Evolutionary conservation across 2,888 invertebrate species (phyloP), one percentile per base, ranked within the genome.

Genomic region (Carpatolechia fugitivella): DNA sequence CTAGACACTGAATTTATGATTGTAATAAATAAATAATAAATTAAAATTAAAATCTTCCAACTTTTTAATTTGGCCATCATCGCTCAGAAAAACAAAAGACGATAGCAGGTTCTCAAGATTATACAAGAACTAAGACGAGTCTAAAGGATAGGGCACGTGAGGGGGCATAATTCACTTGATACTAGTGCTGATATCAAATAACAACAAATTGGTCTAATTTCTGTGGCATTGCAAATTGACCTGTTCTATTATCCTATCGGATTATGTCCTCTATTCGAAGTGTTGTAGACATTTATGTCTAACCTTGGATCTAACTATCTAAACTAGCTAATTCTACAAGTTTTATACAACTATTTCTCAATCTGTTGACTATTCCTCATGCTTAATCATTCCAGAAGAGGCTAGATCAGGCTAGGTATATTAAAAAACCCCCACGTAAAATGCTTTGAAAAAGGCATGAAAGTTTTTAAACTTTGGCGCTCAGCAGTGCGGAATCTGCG

Each of bases 1-100:
- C 73, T 59, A 5, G 41, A 14, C 4, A 63, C 66, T 16, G 48
- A 50, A 8, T 38, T 49, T 4, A 49, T 24, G 24, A 6, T 49
- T 4, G 48, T 24, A 6, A 6, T 36, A 2, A 55, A n/a, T n/a
- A 33, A 16, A 24, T 1, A 33, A 48, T 4, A 31, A 10, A 48
- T 14, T 8, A 48, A 10, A 33, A 48, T 16, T 10, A 33, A 11
- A 14, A 48, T 16, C 13, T 33, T 18, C 31, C 48, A 31, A 16
- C 16, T 1, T 5, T 10, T 33, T 30, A 48, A 30, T 14, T 30
- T 30, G 10, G 13, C 13, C 3, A 30, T 20, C n/a, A 46, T 4
- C 29, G 46, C 11, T 11, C 1, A 11, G 11, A 11, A 24, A 1
- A 20, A 24, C 13, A 24, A 6, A 16, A 40, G 14, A 41, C 40